Conservation (phyloP, 2,113 vertebrate species). For the Ptilorrhoa leucosticta region DNA sequence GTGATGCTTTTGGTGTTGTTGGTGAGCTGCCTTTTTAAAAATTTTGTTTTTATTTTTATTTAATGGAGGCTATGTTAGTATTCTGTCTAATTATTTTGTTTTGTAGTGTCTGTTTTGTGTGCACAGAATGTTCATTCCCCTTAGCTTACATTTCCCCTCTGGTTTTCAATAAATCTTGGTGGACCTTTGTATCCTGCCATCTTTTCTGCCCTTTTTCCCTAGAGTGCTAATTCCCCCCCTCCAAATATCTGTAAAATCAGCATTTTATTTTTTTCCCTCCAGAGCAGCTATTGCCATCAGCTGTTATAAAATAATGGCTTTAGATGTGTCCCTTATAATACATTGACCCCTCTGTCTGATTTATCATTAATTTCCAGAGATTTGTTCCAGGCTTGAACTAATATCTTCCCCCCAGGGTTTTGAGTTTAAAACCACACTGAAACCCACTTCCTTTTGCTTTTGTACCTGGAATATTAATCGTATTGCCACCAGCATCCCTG, state of each 20-base stretch:
- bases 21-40: neutral
- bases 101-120: neutral
- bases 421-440: slow-evolving; percentile 43
- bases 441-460: slow-evolving; percentile 1
- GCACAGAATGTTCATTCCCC: slow-evolving; percentile 2
- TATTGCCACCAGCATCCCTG: neutral
- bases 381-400: slow-evolving; percentile 57
- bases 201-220: slow-evolving; percentile 51
- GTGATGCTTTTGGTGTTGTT: neutral
- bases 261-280: slow-evolving; percentile 53
- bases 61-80: neutral
- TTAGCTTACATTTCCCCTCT: slow-evolving; percentile 3
- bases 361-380: slow-evolving; percentile 68
- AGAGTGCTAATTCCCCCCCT: slow-evolving; percentile 43
- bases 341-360: slow-evolving; percentile 60
- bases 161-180: slow-evolving; percentile 57
- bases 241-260: slow-evolving; percentile 65
- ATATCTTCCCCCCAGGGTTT: slow-evolving; percentile 40
- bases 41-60: neutral
- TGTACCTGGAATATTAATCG: slow-evolving; percentile 39
- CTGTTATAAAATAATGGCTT: slow-evolving; percentile 67
- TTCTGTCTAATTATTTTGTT: neutral
- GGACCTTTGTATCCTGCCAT: slow-evolving; percentile 28
- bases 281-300: slow-evolving; percentile 46
- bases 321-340: slow-evolving; percentile 60